Conservation (phyloP, 1,140 invertebrate species). For the Rhyzopertha dominica region DNA sequence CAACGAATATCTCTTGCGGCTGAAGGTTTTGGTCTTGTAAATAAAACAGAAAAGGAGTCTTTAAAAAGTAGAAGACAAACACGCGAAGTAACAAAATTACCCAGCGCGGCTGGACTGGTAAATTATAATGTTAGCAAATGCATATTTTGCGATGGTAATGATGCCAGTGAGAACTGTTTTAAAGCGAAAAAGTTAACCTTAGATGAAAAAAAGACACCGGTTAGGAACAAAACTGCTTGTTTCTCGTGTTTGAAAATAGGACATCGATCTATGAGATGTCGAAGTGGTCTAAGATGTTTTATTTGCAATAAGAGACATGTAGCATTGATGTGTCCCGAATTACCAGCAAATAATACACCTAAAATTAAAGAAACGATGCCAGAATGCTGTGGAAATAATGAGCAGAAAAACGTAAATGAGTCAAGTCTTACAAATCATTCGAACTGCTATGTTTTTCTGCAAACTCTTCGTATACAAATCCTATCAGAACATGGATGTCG, state of each 20-base stretch:
- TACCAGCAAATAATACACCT: too few species aligned
- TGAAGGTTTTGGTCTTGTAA: neutral
- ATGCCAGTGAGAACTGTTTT: neutral
- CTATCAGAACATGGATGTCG: neutral
- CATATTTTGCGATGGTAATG: neutral
- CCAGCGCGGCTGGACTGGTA: neutral
- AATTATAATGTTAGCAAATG: neutral
- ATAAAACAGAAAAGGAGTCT: too few species aligned
- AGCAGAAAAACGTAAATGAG: neutral
- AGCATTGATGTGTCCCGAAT: neutral
- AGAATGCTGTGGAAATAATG: neutral
- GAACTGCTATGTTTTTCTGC: neutral
- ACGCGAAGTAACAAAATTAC: neutral
- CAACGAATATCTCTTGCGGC: neutral
- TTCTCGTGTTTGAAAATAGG: neutral
- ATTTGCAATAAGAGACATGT: neutral
- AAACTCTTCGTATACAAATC: neutral
- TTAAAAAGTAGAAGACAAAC: neutral
- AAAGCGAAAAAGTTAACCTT: constrained; percentile 1
- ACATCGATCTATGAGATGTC: neutral
- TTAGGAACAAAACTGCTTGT: neutral
- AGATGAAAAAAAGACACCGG: neutral
- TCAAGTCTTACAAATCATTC: neutral
- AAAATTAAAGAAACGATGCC: neutral
- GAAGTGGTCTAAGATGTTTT: neutral